Base-by-base conservation (phyloP, 2,888 invertebrate genomes). In the Apodemia duryi region DNA sequence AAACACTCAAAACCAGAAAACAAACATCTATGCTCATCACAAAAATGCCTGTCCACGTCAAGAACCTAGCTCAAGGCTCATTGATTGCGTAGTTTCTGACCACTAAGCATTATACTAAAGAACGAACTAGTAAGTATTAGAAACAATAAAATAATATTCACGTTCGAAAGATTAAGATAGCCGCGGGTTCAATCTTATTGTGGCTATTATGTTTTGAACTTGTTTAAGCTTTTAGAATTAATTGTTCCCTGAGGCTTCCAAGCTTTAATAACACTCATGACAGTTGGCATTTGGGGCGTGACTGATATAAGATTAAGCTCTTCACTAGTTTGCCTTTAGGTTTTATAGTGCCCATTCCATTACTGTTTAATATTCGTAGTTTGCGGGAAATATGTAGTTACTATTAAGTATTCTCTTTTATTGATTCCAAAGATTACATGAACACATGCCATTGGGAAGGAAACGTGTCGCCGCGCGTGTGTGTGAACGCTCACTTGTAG, bases 211-310 rank as follows among this genome's bases (percentile, higher is more conserved):
- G 78, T 75, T 75, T 74, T 74, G 75, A 73, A 77, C 73, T 73
- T 74, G 78, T 70, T 73, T 75, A 73, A 79, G 84, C 88, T 79
- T 85, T 82, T 72, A 75, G 75, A 70, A 81, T 77, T 85, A 86
- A 88, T 87, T 84, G 75, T 73, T 74, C 80, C 86, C 85, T 75
- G 68, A 78, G 86, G 88, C 84, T 29, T 32, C 46, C 57, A 57
- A 57, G 28, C 57, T 32, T 57, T 57, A 57, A 57, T 57, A 57
- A 57, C 57, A 32, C 11, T 57, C 57, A 10, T 29, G 57, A 57
- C 29, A 57, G 57, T 32, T 29, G 57, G 57, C 57, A 32, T 57
- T 21, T 57, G 57, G 57, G 57, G 57, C 57, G 32, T 57, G 57
- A 29, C 32, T 46, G 57, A 32, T 57, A 13, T 29, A 57, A 57